Percentiles rank a stretch among this genome's conserved stretches.
These are phyloP conservation scores for Fulica atra DNA, from an alignment of 2,113 vertebrate genomes.

Conservation along the genomic window DNA sequence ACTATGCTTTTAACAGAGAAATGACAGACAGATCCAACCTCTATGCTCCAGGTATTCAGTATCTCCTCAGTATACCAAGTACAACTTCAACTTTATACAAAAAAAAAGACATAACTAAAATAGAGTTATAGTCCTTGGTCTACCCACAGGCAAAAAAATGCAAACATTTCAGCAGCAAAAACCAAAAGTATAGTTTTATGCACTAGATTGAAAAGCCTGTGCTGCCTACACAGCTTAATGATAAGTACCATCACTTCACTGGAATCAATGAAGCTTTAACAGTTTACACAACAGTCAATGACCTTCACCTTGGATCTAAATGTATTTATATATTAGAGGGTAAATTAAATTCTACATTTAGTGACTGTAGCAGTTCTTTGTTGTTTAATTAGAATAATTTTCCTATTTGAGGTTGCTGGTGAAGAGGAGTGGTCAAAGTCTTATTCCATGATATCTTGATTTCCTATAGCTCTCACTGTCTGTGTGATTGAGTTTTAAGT, in stretches of 20 bases:
- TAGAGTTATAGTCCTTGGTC: background rate
- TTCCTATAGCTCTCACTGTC: background rate
- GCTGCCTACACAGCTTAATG: background rate
- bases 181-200: background rate
- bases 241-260: background rate
- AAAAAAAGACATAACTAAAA: background rate
- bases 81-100: background rate
- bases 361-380: background rate
- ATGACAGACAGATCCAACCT: background rate
- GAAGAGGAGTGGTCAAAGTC: background rate
- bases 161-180: background rate
- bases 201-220: background rate
- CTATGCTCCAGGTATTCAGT: background rate
- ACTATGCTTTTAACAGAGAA: constrained; percentile 20
- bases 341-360: background rate
- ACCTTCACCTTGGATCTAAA: background rate
- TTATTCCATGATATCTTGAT: background rate
- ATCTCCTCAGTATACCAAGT: background rate
- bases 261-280: background rate
- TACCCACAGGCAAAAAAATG: background rate
- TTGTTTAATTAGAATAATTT: background rate
- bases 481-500: background rate
- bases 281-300: background rate
- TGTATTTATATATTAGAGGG: background rate
- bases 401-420: background rate